Evolutionary conservation across 2,113 vertebrate species (phyloP).

Genomic region (Astur gentilis): DNA sequence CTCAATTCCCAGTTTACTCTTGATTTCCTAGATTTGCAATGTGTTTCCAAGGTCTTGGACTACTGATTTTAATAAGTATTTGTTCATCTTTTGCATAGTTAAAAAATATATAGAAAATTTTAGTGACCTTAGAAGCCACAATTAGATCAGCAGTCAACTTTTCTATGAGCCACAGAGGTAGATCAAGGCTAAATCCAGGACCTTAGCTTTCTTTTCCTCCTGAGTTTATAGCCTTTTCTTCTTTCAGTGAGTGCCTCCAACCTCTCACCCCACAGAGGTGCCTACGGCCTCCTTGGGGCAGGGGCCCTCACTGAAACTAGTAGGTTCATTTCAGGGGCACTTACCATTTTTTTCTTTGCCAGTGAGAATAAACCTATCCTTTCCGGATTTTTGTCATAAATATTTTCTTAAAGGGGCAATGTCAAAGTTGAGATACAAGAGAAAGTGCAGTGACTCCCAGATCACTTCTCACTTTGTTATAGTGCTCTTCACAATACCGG

Average conservation of each 20-base stretch:
- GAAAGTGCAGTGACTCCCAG: background rate
- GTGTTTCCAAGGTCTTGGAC: constrained; percentile 2
- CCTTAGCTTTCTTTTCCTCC: background rate
- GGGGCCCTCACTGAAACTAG: background rate
- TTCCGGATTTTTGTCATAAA: background rate
- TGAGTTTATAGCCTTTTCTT: background rate
- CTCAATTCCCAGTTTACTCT: constrained; percentile 57
- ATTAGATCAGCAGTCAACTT: background rate
- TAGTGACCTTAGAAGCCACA: background rate
- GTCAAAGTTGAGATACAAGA: background rate
- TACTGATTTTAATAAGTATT: background rate
- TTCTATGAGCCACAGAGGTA: background rate
- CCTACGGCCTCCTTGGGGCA: background rate
- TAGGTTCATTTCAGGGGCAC: background rate
- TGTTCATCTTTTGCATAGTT: background rate
- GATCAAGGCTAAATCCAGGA: background rate
- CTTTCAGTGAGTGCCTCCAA: background rate
- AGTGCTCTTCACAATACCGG: background rate
- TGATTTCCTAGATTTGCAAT: constrained; percentile 40
- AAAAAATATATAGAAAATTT: background rate
- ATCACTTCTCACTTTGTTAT: background rate
- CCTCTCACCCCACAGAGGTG: background rate
- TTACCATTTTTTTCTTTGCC: background rate
- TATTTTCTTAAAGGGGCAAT: background rate
- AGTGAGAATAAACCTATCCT: background rate